Base-by-base conservation (phyloP, 1,140 invertebrate genomes). In the Drosophila quadrilineata region DNA sequence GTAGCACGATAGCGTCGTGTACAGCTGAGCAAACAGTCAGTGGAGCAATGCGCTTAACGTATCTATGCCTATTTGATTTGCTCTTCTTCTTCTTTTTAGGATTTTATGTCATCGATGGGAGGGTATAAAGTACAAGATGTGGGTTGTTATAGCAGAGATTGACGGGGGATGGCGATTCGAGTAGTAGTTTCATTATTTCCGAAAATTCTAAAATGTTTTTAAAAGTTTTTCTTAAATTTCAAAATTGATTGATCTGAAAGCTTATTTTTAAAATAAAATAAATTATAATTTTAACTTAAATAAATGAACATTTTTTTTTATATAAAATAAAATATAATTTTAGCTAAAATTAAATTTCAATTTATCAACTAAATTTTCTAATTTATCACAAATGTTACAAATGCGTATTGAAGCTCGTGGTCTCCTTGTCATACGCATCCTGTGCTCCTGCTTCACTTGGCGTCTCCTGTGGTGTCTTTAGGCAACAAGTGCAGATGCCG, bases 11-110 rank as follows among this genome's bases (percentile, higher is more conserved):
- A n/a, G n/a, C n/a, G n/a, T n/a, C 46, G 38, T 29, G 14, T 43
- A 29, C 21, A 31, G 50, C 28, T 66, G 68, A 60, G 50, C 46
- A 35, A 69, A 56, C 53, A 38, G 62, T 49, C 40, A 64, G 73
- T 85, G 41, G 53, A 71, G 60, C 69, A 77, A 84, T 85, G 77
- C 31, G 74, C 77, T 82, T 59, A 67, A 71, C 63, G 66, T 75
- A 60, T 80, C 67, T 71, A 62, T 73, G 73, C 77, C 62, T 65
- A 72, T 77, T 73, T 76, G 60, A 56, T 66, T 71, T n/a, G n/a
- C n/a, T n/a, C n/a, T n/a, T n/a, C n/a, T n/a, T n/a, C n/a, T n/a
- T n/a, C n/a, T n/a, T n/a, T n/a, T n/a, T n/a, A n/a, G n/a, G n/a
- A n/a, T n/a, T 69, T 75, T 58, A 71, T 82, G 76, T 62, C 73